phyloP scores from a whole-genome alignment of 1,140 invertebrate genomes.

The Diabrotica undecimpunctata region DNA sequence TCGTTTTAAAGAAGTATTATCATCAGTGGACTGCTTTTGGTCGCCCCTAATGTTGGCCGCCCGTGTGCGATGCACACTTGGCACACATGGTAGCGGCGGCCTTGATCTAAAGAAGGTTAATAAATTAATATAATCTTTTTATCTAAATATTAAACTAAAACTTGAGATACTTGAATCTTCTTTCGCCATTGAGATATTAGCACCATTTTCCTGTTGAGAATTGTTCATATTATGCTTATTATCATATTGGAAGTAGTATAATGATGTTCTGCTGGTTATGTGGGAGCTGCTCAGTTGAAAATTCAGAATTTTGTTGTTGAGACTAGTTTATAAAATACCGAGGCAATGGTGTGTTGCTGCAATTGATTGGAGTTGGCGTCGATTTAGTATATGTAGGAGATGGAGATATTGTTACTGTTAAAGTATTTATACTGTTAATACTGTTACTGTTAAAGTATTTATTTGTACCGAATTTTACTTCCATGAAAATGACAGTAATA shows the following conservation, averaged over 20 bases:
- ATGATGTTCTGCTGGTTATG: neutral
- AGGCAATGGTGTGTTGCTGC: neutral
- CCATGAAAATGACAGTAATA: slow-evolving; percentile 15
- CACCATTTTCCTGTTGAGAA: neutral
- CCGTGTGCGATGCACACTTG: no score
- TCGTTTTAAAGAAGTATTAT: no score
- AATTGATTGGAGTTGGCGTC: neutral
- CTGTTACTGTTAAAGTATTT: neutral
- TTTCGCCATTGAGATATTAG: neutral
- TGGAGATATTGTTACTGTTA: neutral
- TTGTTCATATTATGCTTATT: neutral
- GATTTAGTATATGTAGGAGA: neutral
- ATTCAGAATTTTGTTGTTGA: neutral
- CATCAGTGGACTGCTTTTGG: no score
- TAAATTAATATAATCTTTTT: neutral
- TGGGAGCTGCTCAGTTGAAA: neutral
- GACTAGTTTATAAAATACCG: neutral
- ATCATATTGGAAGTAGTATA: neutral
- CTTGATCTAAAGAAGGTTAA: neutral
- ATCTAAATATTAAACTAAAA: neutral
- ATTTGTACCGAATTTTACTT: slow-evolving; percentile 8
- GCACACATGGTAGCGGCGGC: no score
- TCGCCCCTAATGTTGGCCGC: no score
- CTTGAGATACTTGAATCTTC: neutral
- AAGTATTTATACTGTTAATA: neutral